phyloP scores from a whole-genome alignment of 92 coral and sea anemone species.

The Bergia sp. region DNA sequence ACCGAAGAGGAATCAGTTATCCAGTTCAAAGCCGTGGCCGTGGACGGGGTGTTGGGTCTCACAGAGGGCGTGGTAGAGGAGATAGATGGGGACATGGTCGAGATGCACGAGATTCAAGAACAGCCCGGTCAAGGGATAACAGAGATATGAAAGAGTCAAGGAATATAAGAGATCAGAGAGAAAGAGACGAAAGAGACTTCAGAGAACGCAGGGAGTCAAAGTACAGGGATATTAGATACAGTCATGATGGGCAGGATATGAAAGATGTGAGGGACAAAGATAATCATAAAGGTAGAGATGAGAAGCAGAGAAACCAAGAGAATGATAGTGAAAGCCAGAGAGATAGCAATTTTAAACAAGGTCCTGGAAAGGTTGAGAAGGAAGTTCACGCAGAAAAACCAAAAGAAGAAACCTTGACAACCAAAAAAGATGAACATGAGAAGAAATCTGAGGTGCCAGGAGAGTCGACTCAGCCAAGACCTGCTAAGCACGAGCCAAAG shows the following conservation, averaged over 20 bases:
- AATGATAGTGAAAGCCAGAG: conserved; percentile 9
- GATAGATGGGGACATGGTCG: conserved; percentile 49
- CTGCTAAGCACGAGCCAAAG: conserved; percentile 25
- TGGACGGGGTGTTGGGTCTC: conserved; percentile 62
- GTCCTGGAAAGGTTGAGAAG: neutral
- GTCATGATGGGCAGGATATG: conserved; percentile 4
- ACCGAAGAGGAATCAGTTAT: conserved; percentile 66
- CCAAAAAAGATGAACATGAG: conserved; percentile 11
- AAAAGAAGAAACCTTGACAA: neutral
- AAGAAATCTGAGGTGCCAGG: conserved; percentile 10
- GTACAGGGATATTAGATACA: conserved; percentile 17
- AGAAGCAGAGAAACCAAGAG: neutral
- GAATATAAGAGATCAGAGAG: conserved; percentile 36
- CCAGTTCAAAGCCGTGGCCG: conserved; percentile 82
- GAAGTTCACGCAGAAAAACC: conserved; percentile 25
- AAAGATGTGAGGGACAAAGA: conserved; percentile 2
- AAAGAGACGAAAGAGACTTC: conserved; percentile 7
- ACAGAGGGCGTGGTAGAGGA: conserved; percentile 64
- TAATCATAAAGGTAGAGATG: neutral
- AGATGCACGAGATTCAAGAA: conserved; percentile 46
- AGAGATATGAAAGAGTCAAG: conserved; percentile 17
- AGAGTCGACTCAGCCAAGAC: conserved; percentile 20
- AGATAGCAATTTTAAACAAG: conserved; percentile 5
- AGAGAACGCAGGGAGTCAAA: conserved; percentile 29
- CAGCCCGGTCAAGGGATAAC: conserved; percentile 54